These are phyloP conservation scores for Anagyrus pseudococci DNA, from an alignment of 2,888 invertebrate species.

Conservation along the genomic window DNA sequence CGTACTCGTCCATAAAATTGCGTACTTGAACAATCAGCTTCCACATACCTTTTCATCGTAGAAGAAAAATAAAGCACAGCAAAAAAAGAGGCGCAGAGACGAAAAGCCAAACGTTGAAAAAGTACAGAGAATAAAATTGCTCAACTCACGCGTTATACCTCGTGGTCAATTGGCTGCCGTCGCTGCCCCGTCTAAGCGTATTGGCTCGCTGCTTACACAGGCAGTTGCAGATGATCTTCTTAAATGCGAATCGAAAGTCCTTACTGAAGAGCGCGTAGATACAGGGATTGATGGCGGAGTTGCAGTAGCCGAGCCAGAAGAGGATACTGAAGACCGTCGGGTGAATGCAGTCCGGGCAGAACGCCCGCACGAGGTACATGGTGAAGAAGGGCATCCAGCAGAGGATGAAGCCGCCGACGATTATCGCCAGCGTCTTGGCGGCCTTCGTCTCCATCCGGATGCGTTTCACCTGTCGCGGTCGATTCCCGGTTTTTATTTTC, in stretches of 20 bases:
- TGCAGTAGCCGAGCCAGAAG: constrained; percentile 98
- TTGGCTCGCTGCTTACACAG: constrained; percentile 70
- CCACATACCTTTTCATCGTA: no score
- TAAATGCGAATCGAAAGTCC: constrained; percentile 94
- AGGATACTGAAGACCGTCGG: constrained; percentile 87
- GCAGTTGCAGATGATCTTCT: constrained; percentile 87
- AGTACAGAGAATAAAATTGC: neutral
- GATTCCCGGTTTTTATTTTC: no score
- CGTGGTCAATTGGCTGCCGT: constrained; percentile 56
- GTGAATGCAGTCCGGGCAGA: constrained; percentile 85
- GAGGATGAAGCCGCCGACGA: constrained; percentile 94
- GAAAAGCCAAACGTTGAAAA: neutral
- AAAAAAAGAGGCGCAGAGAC: neutral
- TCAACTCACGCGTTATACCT: constrained; percentile 44
- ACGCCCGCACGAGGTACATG: constrained; percentile 89
- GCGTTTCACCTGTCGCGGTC: constrained; percentile 77
- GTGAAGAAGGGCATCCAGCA: constrained; percentile 99
- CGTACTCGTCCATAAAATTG: no score
- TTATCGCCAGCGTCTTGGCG: constrained; percentile 94
- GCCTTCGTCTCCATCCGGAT: constrained; percentile 97
- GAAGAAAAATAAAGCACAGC: neutral
- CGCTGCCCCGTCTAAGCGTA: constrained; percentile 59
- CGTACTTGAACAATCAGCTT: no score
- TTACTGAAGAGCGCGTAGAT: constrained; percentile 95
- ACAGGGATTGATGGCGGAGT: constrained; percentile 94